Evolutionary conservation across 2,888 invertebrate species (phyloP), one percentile per base, ranked within the genome.

Genomic region (Napeogenes sylphis): DNA sequence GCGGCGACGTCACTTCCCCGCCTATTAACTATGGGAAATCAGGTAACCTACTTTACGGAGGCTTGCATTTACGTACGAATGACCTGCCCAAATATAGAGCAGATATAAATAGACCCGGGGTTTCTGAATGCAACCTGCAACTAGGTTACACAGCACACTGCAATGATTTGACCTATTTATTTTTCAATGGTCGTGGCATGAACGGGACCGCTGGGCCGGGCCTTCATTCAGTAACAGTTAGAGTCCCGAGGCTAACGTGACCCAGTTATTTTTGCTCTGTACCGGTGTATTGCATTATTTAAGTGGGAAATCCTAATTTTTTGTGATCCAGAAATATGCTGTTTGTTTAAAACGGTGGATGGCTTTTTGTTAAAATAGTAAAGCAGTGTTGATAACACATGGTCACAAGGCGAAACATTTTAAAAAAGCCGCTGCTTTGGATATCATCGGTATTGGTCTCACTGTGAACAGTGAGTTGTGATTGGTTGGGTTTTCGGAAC

Each of bases 161-260:
- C 89, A 89, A 85, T 86, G 82, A 86, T 86, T 81, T 88, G 90
- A 90, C 90, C 90, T 87, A 90, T 85, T 82, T 90, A 87, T 89
- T 87, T 87, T 88, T 90, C 86, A 90, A 90, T 90, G 90, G 85
- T 76, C 77, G 82, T 73, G 80, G 84, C 83, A 88, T 88, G 89
- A 87, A 89, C 88, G 87, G 84, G 86, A 83, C 75, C 76, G 81
- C 58, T 64, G 70, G 71, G 81, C 79, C 81, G 81, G 83, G 79
- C 75, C 78, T 81, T 76, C 90, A 90, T 90, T 90, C 89, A 90
- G 87, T 87, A 86, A 83, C 82, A 77, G 80, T 73, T 84, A 81
- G 84, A 81, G 77, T 81, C 79, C 79, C 84, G 85, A 83, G 82
- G 83, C 76, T 82, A 84, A 61, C 79, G 81, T 85, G 85, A 89